phyloP scores from a whole-genome alignment of 2,113 vertebrate species.

The Loxodonta africana region DNA sequence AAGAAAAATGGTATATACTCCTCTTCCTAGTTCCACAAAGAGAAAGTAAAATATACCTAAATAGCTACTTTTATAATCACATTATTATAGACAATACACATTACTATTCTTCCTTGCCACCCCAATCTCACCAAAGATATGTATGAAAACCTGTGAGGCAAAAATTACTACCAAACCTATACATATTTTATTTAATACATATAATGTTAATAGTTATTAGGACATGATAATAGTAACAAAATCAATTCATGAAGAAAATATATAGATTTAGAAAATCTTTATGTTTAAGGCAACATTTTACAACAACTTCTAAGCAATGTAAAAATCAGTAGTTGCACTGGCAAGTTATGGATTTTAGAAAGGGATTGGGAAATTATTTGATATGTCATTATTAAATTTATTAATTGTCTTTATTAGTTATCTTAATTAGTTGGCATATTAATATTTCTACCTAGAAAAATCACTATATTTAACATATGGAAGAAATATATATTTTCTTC shows the following conservation, averaged over 20 bases:
- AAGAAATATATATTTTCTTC: constrained; percentile 35
- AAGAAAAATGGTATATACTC: constrained; percentile 9
- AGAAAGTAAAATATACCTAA: constrained; percentile 31
- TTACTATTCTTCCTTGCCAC: background rate
- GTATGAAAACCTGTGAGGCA: background rate
- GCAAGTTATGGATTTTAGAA: constrained; percentile 54
- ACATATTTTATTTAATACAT: constrained; percentile 4
- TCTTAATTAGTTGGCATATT: constrained; percentile 16
- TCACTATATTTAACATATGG: constrained; percentile 16
- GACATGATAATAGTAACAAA: background rate
- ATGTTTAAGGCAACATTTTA: constrained; percentile 44
- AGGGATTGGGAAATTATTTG: background rate
- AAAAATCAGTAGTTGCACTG: background rate
- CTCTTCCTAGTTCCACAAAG: constrained; percentile 32
- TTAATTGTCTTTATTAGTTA: background rate
- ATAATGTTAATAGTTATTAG: background rate
- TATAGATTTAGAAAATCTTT: background rate
- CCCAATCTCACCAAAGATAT: background rate
- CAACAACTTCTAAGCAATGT: constrained; percentile 51
- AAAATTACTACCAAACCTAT: background rate
- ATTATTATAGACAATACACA: background rate
- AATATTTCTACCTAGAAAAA: constrained; percentile 41
- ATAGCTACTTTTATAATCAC: constrained; percentile 9
- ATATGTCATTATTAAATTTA: background rate
- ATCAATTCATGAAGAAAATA: background rate